Base-by-base conservation (phyloP, 2,888 invertebrate species). In the Branchipolynoe longqiensis region DNA sequence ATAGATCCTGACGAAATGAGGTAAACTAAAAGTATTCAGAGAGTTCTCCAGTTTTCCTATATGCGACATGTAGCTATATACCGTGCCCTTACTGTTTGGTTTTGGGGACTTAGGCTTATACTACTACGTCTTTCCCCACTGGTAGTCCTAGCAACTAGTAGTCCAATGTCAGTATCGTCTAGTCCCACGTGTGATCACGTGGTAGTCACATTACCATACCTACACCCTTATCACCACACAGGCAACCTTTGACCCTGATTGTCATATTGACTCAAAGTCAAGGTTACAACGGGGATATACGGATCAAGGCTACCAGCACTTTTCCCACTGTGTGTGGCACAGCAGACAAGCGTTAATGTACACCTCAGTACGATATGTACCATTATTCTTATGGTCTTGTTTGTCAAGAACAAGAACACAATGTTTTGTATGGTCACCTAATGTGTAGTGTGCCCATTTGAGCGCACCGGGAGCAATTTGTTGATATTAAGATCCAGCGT, bases 1-100 rank as follows among this genome's bases (percentile, higher is more conserved):
- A 69, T 78, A 78, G 78, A 78, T 78, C 78, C 78, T 78, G 78
- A 78, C 78, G 78, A 25, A 78, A 78, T 78, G 78, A 78, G 78
- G 78, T 78, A 78, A 78, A 48, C 78, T 78, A 78, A 78, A 78
- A 78, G 78, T 48, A 78, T 78, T 48, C 48, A 78, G 78, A 78
- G n/a, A 78, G 78, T 78, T 78, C 78, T 78, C 41, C 41, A 78
- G 48, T 78, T 78, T 78, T 78, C 78, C 78, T 78, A 41, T 48
- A 31, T 28, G 78, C 41, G 31, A 54, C n/a, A n/a, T 78, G 78
- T 78, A 78, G 78, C 78, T 78, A n/a, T n/a, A n/a, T n/a, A 78
- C 78, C 54, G 22, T 78, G n/a, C n/a, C n/a, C 48, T 78, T 78
- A 41, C 78, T 54, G 31, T 78, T 78, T 78, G 41, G 31, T 78